These are phyloP conservation scores for Peucedramus taeniatus DNA, from an alignment of 2,113 vertebrate species.

Conservation along the genomic window DNA sequence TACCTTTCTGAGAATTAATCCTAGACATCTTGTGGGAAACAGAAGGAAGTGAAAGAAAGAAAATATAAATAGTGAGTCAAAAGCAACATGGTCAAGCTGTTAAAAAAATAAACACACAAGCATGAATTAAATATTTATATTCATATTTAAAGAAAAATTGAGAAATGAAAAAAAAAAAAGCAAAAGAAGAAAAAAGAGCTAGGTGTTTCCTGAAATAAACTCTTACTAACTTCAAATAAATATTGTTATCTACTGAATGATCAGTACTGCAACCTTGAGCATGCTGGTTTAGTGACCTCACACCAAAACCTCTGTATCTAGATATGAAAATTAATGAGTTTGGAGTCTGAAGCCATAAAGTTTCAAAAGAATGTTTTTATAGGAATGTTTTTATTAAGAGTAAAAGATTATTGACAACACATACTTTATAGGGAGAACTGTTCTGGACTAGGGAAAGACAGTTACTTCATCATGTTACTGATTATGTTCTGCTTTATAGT, in stretches of 20 bases:
- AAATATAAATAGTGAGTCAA: background rate
- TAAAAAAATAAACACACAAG: background rate
- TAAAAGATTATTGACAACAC: background rate
- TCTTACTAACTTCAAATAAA: background rate
- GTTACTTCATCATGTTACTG: background rate
- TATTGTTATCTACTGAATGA: background rate
- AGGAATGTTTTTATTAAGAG: background rate
- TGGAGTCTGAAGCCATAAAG: background rate
- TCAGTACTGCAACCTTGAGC: background rate
- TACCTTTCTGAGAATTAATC: background rate
- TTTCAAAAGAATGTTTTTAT: background rate
- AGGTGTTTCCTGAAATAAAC: background rate
- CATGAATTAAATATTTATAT: background rate
- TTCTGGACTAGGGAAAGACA: background rate
- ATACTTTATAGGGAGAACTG: background rate
- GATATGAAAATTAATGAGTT: background rate
- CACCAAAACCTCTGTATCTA: background rate
- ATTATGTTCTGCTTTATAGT: slow-evolving; percentile 13
- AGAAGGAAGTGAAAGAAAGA: background rate
- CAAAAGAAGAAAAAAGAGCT: background rate
- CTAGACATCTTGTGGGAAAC: background rate
- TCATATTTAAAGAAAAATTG: background rate
- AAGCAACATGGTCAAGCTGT: background rate
- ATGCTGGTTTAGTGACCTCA: background rate
- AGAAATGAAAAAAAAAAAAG: background rate